Evolutionary conservation across 2,797 vertebrate genomes (phyloP), one percentile per base, ranked within the genome.

Genomic region (Antrozous pallidus): DNA sequence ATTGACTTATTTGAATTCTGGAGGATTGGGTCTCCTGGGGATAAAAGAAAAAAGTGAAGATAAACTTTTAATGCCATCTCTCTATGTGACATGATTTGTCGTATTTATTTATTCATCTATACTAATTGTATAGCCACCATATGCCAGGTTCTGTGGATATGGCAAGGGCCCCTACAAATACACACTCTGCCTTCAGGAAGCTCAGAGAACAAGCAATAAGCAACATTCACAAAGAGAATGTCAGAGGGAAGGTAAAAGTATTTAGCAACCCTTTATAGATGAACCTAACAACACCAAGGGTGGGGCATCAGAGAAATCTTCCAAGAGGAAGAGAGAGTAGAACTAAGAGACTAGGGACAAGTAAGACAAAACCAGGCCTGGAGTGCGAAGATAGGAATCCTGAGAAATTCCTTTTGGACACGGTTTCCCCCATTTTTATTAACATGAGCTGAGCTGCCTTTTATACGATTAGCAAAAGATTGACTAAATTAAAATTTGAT

Each of bases 11-110:
- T 90, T 95, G 81, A 94, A 91, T 93, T 94, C 91, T 94, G 89
- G 84, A 96, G 91, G 70, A 83, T 94, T 69, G 91, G 95, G 95
- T 96, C 89, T 95, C 80, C 93, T 93, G 91, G 96, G 95, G 96
- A 96, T 90, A 96, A 96, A 96, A 88, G 81, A 71, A 83, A 84
- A 93, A 95, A 83, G 93, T 82, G 85, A 77, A 96, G 93, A 94
- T 94, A 95, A 94, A 96, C 94, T 96, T 93, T 96, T 75, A 85
- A 85, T 91, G 77, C 65, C 84, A 74, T 85, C 70, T 75, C n/a
- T 88, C 51, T 79, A 82, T 88, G 85, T 54, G 40, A 31, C 38
- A 47, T 6, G 80, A 65, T 88, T 92, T 88, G 49, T 87, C 91
- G 54, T 84, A 88, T 95, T 80, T 95, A 91, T 89, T 94, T 96